A percentile compares a stretch with the other conserved stretches of the same genome.
Evolutionary conservation across 2,797 vertebrate species (phyloP).

Genomic region (Argyrosomus regius): DNA sequence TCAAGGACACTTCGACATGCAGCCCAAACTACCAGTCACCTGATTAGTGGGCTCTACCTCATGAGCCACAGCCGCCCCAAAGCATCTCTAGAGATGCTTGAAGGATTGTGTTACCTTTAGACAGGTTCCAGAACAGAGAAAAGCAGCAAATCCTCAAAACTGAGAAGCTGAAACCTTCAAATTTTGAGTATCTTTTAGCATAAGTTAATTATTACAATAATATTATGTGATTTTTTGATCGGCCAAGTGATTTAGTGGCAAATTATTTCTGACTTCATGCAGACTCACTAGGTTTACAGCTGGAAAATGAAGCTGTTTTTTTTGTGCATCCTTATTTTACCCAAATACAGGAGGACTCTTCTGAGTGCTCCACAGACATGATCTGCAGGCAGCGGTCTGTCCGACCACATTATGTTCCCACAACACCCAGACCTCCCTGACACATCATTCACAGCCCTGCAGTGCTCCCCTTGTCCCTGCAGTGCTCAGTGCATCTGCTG

Average conservation of each 20-base stretch:
- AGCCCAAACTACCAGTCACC: no score
- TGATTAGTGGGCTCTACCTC: no score
- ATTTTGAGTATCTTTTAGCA: not conserved
- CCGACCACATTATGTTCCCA: not conserved
- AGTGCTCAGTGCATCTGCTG: conserved; percentile 57
- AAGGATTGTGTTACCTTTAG: no score
- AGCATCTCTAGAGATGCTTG: no score
- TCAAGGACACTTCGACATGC: no score
- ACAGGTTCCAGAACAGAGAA: no score
- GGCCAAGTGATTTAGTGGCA: not conserved
- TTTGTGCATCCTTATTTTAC: not conserved
- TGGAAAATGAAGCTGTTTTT: not conserved
- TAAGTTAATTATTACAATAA: not conserved
- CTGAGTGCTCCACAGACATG: not conserved
- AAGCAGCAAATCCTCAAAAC: not conserved
- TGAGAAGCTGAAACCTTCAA: not conserved
- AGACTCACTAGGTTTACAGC: not conserved
- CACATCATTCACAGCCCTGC: conserved; percentile 52
- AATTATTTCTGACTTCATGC: not conserved
- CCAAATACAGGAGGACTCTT: not conserved
- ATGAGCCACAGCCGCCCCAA: no score
- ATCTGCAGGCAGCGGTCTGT: conserved; percentile 14
- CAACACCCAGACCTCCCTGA: conserved; percentile 3
- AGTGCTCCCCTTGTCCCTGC: conserved; percentile 51
- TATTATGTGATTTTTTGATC: not conserved